A percentile compares a stretch with the other conserved stretches of the same genome.
phyloP scores from a whole-genome alignment of 2,888 invertebrate species.

The Folsomia manolachei region DNA sequence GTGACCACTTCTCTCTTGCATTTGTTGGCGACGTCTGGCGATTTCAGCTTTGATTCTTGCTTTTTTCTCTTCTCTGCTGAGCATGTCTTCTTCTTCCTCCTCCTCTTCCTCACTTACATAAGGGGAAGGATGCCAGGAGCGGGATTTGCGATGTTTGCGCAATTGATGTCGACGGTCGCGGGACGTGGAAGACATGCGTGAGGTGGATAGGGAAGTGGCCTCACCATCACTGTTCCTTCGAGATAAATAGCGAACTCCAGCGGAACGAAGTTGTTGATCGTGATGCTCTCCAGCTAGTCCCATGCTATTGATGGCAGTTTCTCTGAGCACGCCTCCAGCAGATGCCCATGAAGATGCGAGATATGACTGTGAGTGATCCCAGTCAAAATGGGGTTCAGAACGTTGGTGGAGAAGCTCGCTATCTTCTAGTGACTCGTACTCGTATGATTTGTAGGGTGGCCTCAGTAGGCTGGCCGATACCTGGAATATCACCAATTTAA shows the following conservation, averaged over 20 bases:
- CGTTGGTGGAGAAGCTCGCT: conserved; percentile 44
- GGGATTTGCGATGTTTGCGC: conserved; percentile 53
- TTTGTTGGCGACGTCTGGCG: conserved; percentile 61
- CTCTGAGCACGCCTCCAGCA: conserved; percentile 54
- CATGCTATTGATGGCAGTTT: conserved; percentile 55
- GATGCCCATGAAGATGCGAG: conserved; percentile 53
- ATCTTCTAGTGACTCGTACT: conserved; percentile 56
- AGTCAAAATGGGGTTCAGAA: conserved; percentile 47
- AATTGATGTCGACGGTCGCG: conserved; percentile 50
- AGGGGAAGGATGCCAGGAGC: conserved; percentile 59
- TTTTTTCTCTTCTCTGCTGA: conserved; percentile 61
- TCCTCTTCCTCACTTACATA: conserved; percentile 54
- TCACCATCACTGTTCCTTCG: conserved; percentile 50
- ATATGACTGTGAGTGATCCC: conserved; percentile 54
- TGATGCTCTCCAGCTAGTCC: conserved; percentile 51
- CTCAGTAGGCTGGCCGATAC: conserved; percentile 49
- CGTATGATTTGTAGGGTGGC: conserved; percentile 55
- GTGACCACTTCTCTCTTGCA: conserved; percentile 61
- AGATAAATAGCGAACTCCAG: conserved; percentile 45
- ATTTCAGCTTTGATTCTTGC: conserved; percentile 63
- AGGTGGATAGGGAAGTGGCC: conserved; percentile 35
- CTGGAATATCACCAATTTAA: no score
- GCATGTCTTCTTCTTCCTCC: conserved; percentile 55
- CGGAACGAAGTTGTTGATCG: conserved; percentile 46
- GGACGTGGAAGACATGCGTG: conserved; percentile 29